A percentile compares a stretch with the other conserved stretches of the same genome.
Evolutionary conservation across 2,888 invertebrate genomes (phyloP).

Genomic region (Sussaba pulchella): DNA sequence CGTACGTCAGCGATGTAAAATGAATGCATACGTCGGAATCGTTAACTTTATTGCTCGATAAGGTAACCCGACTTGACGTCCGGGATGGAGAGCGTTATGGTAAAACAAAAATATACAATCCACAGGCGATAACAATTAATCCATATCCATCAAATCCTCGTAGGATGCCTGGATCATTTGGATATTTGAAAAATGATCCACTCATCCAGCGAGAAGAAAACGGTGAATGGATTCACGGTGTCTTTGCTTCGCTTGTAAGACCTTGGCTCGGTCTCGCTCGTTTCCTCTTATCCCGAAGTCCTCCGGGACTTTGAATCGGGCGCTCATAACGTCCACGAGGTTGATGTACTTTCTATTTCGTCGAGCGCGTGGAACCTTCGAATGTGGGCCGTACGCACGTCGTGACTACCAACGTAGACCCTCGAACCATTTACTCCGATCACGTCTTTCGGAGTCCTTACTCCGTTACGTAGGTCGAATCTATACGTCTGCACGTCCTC

Average conservation of each 20-base stretch:
- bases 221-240: slow-evolving; percentile 21
- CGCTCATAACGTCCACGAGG: slow-evolving; percentile 33
- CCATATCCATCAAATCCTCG: background rate
- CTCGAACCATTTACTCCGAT: slow-evolving; percentile 56
- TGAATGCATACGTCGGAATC: background rate
- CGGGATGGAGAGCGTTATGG: background rate
- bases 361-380: slow-evolving; percentile 60
- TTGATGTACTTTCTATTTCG: slow-evolving; percentile 67
- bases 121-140: background rate
- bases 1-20: background rate
- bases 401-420: slow-evolving; percentile 31
- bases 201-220: slow-evolving; percentile 9
- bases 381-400: slow-evolving; percentile 61
- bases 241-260: slow-evolving; percentile 34
- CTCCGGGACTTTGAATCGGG: slow-evolving; percentile 37
- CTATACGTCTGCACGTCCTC: slow-evolving; percentile 13
- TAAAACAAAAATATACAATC: background rate
- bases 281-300: slow-evolving; percentile 18
- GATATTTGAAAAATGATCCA: background rate
- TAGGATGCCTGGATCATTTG: background rate
- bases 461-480: slow-evolving; percentile 13
- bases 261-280: slow-evolving; percentile 37
- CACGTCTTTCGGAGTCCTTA: slow-evolving; percentile 33
- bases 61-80: background rate
- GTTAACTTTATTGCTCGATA: background rate